Evolutionary conservation across 1,140 invertebrate species (phyloP), one percentile per base, ranked within the genome.

Genomic region (Radopholus similis): DNA sequence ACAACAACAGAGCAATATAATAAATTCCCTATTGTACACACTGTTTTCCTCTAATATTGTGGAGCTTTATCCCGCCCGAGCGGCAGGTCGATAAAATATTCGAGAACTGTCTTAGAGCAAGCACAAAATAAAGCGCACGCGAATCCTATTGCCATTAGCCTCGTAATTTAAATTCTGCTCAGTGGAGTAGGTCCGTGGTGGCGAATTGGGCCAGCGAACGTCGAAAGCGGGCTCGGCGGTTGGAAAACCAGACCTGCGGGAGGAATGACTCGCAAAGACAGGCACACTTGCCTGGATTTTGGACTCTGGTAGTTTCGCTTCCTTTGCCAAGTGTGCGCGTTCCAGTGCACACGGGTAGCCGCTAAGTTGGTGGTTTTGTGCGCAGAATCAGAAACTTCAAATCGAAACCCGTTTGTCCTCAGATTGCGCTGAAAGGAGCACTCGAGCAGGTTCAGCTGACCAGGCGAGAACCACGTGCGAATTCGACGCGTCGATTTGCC

Each of bases 401-500:
- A 9, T 35, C 70, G 63, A 13, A n/a, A 18, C 5, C 66, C 70
- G 30, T 78, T 68, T n/a, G 76, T 71, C 64, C 85, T 85, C 64
- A 84, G 84, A 51, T 67, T 67, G 3, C 18, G 57, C 4, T 82
- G 73, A 68, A 86, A 86, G 55, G 84, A 94, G 90, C 95, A 95
- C 86, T 99, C 95, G 73, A 99, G 87, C 81, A 91, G 92, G 84
- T 98, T 94, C 75, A 98, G 95, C 85, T 99, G 96, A 79, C 97
- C 93, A 77, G 95, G 95, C 68, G 95, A 95, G 86, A 98, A 99
- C 37, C 93, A 97, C 11, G 96, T 99, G 78, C 96, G 86, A 85
- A 98, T 98, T 15, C 55, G 6, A 9, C 35, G 42, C 5, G 55
- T 21, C 6, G 21, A 42, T 51, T 51, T 21, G 47, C 15, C 21